Evolutionary conservation across 2,888 invertebrate species (phyloP), one percentile per base, ranked within the genome.

Genomic region (Polymixis flavicincta): DNA sequence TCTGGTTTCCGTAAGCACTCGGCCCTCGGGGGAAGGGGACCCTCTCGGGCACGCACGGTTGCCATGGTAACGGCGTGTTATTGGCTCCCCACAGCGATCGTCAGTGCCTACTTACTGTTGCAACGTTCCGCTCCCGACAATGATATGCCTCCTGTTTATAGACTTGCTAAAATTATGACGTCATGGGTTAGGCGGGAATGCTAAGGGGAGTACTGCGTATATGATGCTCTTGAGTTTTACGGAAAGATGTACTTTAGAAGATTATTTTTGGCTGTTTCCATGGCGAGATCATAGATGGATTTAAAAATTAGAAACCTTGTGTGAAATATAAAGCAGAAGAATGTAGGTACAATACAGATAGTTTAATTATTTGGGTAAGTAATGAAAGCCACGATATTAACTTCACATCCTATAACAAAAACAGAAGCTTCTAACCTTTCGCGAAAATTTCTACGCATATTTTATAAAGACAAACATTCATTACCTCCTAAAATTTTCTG

Each of bases 51-150:
- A 89, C 89, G 92, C 89, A 89, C 88, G 76, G 96, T 96, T 92
- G 90, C 90, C 92, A 96, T 95, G 92, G 86, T 91, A 91, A 96
- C 96, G 85, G 92, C 92, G 91, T 95, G 93, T 93, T 96, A 94
- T 95, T 95, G 94, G 94, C 95, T 94, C 96, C 95, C 95, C 92
- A 92, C 93, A 90, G 93, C 90, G 91, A 91, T 91, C 90, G 90
- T 92, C 86, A 80, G 76, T 82, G 71, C 82, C 80, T 87, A 85
- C 86, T 87, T 87, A 86, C 80, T 84, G 82, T 87, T 87, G 85
- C 84, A 86, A 87, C 74, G 80, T 85, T 87, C 83, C 85, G 82
- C 73, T 85, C 74, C 80, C 80, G 74, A 88, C 90, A 88, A 89
- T 83, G 86, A 89, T 87, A 89, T 87, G 84, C 82, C 85, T 86